Conservation (phyloP, 2,888 invertebrate species). For the Sipha maydis region DNA sequence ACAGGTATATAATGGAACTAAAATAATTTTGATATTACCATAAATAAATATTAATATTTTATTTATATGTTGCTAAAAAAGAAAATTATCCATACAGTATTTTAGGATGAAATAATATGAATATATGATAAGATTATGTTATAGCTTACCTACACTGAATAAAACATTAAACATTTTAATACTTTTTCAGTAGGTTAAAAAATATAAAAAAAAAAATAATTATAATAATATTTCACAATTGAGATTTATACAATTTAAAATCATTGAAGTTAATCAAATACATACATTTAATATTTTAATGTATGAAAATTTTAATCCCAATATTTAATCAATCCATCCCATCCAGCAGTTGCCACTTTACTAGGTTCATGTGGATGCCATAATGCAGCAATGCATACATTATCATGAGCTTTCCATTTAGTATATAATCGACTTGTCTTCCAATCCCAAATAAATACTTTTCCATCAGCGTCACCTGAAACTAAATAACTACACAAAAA, state of each 20-base stretch:
- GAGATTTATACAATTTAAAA: background rate
- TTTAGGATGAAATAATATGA: too few relatives aligned
- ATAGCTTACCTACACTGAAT: too few relatives aligned
- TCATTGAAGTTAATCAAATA: background rate
- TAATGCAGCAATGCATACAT: slow-evolving; percentile 90
- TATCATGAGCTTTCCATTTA: slow-evolving; percentile 99
- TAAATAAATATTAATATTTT: too few relatives aligned
- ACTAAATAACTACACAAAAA: slow-evolving; percentile 85
- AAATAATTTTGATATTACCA: too few relatives aligned
- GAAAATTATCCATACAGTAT: too few relatives aligned
- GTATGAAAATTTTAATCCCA: slow-evolving; percentile 81
- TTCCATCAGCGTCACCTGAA: slow-evolving; percentile 98
- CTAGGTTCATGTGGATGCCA: slow-evolving; percentile 99
- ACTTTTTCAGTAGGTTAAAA: background rate
- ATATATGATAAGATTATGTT: too few relatives aligned
- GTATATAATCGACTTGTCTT: slow-evolving; percentile 97
- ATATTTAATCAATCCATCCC: slow-evolving; percentile 98
- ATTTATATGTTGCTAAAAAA: too few relatives aligned
- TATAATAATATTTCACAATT: background rate
- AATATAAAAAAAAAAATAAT: background rate
- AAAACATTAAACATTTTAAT: background rate
- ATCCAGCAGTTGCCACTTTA: slow-evolving; percentile 96
- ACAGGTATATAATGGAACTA: too few relatives aligned
- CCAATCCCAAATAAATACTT: slow-evolving; percentile 99
- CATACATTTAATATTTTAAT: background rate